Base-by-base conservation (phyloP, 1,140 invertebrate genomes). In the Atta colombica region DNA sequence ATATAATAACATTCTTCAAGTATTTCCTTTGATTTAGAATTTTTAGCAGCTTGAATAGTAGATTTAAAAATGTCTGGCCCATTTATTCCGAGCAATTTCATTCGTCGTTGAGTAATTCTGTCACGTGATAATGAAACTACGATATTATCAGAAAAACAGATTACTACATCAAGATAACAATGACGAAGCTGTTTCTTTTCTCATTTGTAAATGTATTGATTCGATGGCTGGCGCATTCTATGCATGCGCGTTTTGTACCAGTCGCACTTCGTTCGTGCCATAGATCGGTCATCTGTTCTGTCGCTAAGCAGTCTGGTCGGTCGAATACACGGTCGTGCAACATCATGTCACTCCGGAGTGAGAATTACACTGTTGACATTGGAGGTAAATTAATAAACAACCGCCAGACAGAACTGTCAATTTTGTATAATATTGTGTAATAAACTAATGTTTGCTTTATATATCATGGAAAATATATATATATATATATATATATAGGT, bases 321-420 rank as follows among this genome's bases (percentile, higher is more conserved):
- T 61, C 3, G 10, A 55, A 4, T 39, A 4, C 3, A 63, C 16
- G 3, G 5, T 21, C 21, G n/a, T 14, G 25, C 16, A 45, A 12
- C 39, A 14, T 1, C 31, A 89, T 90, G 89, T 87, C 77, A 16
- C 53, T 25, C 2, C 28, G 61, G 10, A 49, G 65, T 18, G 12
- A 35, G 7, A 58, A n/a, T 16, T 87, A 49, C 14, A 31, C 0
- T 6, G 2, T 72, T 66, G 72, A 89, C 14, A 89, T 90, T 25
- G 66, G 66, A 90, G 85, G 89, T 90, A 87, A 89, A 49, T 85
- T 49, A 1, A 45, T 89, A 35, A n/a, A 0, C 1, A 21, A 45
- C 10, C 8, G 39, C n/a, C 18, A 0, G 0, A 6, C 1, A 10
- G n/a, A 75, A 10, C 28, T 51, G 14, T 72, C 66, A 45, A 28